A percentile compares a stretch with the other conserved stretches of the same genome.
Evolutionary conservation across 2,888 invertebrate species (phyloP).

Genomic region (Hyposoter dolosus): DNA sequence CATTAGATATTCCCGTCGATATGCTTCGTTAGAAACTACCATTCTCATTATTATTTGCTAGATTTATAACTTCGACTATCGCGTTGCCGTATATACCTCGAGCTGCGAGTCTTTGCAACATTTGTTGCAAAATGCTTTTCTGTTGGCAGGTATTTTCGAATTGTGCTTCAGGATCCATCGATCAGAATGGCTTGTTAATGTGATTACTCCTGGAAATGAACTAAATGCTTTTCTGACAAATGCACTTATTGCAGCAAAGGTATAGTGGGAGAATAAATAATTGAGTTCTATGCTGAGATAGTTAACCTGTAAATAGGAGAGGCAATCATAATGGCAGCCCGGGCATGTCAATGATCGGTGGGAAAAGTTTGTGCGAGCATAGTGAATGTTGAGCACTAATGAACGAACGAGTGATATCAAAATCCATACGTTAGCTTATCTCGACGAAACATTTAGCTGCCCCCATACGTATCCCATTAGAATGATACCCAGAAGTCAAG

Average conservation of each 20-base stretch:
- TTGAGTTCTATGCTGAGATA: not conserved
- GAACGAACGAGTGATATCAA: not conserved
- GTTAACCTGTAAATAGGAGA: not conserved
- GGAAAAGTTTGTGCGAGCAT: not conserved
- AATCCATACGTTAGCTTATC: not conserved
- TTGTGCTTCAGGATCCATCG: not conserved
- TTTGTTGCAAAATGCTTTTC: not conserved
- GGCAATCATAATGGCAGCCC: not conserved
- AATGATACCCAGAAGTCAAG: not conserved
- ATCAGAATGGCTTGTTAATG: not conserved
- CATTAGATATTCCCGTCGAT: slow-evolving; percentile 27
- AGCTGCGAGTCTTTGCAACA: not conserved
- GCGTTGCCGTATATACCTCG: not conserved
- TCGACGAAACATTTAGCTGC: not conserved
- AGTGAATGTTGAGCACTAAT: not conserved
- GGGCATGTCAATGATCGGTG: no score
- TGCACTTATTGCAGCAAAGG: no score
- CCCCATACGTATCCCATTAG: not conserved
- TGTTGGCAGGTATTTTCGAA: not conserved
- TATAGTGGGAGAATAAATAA: not conserved
- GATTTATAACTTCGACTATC: slow-evolving; percentile 28
- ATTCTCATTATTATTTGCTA: slow-evolving; percentile 36
- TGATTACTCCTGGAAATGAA: not conserved
- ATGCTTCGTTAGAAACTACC: slow-evolving; percentile 28
- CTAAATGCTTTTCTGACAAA: no score